Percentiles rank a stretch among this genome's conserved stretches.
These are phyloP conservation scores for Ctenoplectra terminalis DNA, from an alignment of 1,140 invertebrate genomes.

Conservation along the genomic window DNA sequence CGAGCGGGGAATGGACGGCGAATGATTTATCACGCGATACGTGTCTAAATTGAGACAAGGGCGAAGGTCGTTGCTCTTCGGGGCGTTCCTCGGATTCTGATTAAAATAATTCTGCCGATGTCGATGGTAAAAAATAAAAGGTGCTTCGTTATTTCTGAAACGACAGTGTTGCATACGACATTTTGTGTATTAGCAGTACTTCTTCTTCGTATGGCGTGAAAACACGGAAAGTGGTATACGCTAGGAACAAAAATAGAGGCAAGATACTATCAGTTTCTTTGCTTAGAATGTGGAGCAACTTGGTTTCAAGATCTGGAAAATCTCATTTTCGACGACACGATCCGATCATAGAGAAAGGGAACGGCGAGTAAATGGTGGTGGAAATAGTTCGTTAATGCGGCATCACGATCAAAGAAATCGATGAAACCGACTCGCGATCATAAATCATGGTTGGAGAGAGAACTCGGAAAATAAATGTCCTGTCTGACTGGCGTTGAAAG, in stretches of 20 bases:
- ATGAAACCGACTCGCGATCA: conserved; percentile 29
- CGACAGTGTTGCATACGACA: background rate
- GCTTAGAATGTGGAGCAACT: background rate
- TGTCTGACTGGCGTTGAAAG: conserved; percentile 44
- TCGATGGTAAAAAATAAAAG: too few relatives aligned
- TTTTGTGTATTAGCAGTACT: too few relatives aligned
- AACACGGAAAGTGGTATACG: background rate
- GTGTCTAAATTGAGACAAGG: background rate
- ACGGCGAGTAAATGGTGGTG: background rate
- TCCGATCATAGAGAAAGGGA: background rate
- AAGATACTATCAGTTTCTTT: too few relatives aligned
- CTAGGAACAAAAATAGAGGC: background rate
- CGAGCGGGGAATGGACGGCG: background rate
- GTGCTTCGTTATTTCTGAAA: background rate
- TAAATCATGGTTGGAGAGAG: conserved; percentile 19
- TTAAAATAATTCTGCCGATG: too few relatives aligned
- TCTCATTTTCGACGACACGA: background rate
- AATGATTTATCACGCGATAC: conserved; percentile 2
- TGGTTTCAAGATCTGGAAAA: background rate
- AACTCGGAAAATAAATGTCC: conserved; percentile 42
- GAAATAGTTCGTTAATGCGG: conserved; percentile 24
- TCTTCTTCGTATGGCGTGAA: background rate
- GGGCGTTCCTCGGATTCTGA: too few relatives aligned
- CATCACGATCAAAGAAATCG: conserved; percentile 21
- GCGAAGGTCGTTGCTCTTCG: background rate